These are phyloP conservation scores for Sapajus apella DNA, from an alignment of 2,113 vertebrate genomes.

Conservation along the genomic window DNA sequence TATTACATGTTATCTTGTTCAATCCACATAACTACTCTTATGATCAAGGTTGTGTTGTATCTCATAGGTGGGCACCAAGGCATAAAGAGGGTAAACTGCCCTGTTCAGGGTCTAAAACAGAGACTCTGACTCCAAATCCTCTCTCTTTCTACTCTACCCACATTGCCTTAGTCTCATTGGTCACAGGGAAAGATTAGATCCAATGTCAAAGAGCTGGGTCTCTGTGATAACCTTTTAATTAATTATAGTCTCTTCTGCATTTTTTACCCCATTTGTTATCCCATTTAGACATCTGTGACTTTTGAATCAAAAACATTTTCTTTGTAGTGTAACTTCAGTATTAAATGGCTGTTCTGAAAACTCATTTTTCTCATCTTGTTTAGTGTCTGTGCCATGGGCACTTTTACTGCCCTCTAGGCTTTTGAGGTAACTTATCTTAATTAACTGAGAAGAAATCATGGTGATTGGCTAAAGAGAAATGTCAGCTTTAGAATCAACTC, in stretches of 20 bases:
- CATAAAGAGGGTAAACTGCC: too few relatives aligned
- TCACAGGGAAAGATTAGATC: background rate
- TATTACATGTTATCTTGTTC: background rate
- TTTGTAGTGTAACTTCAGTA: background rate
- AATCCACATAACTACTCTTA: background rate
- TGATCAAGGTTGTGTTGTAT: background rate
- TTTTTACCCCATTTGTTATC: background rate
- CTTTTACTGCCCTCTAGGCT: background rate
- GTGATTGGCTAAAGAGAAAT: constrained; percentile 21
- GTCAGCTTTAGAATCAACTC: constrained; percentile 45
- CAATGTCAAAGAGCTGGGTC: background rate
- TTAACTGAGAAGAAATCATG: constrained; percentile 51
- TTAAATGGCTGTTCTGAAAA: background rate
- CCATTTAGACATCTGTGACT: background rate
- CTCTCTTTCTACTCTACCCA: background rate
- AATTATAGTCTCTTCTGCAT: background rate
- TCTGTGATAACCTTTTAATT: background rate
- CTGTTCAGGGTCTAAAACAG: background rate
- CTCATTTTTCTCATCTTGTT: constrained; percentile 47
- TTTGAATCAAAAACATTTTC: constrained; percentile 39
- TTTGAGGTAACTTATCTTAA: constrained; percentile 65
- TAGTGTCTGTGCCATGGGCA: background rate
- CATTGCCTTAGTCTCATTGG: background rate
- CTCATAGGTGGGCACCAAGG: background rate
- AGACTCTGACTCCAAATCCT: background rate